Evolutionary conservation across 1,140 invertebrate species (phyloP), one percentile per base, ranked within the genome.

Genomic region (Amyelois transitella): DNA sequence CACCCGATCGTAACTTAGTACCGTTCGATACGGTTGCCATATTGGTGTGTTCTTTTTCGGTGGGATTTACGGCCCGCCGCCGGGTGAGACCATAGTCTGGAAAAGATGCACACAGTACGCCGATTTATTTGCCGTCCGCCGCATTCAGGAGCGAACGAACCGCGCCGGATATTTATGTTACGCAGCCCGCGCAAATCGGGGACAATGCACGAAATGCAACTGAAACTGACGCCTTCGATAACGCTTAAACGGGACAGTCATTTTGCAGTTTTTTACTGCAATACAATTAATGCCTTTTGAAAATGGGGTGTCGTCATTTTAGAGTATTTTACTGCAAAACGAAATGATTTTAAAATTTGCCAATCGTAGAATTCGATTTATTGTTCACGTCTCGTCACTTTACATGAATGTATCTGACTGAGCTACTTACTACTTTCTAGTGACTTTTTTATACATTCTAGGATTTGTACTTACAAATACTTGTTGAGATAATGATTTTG

Each of bases 121-220:
- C 74, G 76, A 86, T 83, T 86, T 86, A 82, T 86, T 78, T 69
- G 71, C 69, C 61, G 70, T 69, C 68, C 68, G 72, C 75, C 80
- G 76, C 75, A 70, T 81, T 79, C 77, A 70, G 77, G 71, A 85
- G 77, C 74, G 69, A 64, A 71, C 69, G 72, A 73, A 77, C 75
- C 72, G 74, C 65, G 75, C 53, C 60, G 69, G 60, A 67, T 79
- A 81, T 85, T 86, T 86, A 83, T 86, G 75, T 77, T 73, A 74
- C 75, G 64, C 67, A 67, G 65, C 62, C 64, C 64, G 66, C 68
- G 63, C 58, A 77, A 72, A 72, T 75, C 72, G 72, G 68, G 73
- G 77, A 85, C 78, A 85, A 85, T 85, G 72, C 80, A 64, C 71
- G 65, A 49, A 73, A 82, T 81, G 77, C 72, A 80, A 80, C 77